Conservation (phyloP, 2,888 invertebrate genomes). For the Timandra comae region DNA sequence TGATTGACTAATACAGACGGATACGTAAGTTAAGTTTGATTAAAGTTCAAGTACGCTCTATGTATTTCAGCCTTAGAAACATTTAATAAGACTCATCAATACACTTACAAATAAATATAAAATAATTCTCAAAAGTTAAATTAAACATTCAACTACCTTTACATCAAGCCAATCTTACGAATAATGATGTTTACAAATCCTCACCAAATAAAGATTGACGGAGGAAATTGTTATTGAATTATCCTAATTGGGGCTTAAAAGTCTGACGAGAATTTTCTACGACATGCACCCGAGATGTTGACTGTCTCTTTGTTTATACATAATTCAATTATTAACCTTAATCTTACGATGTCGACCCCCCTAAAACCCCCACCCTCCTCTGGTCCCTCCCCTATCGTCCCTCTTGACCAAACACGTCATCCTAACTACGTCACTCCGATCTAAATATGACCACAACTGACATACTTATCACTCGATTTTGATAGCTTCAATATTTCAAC, state of each 20-base stretch:
- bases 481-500: slow-evolving; percentile 22
- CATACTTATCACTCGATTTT: slow-evolving; percentile 19
- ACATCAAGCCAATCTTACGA: too few species aligned
- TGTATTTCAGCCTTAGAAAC: too few species aligned
- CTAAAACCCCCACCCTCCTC: slow-evolving; percentile 15
- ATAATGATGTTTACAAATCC: too few species aligned
- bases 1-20: too few species aligned
- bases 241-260: slow-evolving; percentile 46
- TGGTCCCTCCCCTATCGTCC: too few species aligned
- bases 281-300: slow-evolving; percentile 40
- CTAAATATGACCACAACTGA: slow-evolving; percentile 27
- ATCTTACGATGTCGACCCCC: slow-evolving; percentile 28
- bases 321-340: slow-evolving; percentile 58
- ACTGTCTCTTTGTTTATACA: slow-evolving; percentile 39
- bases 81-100: too few species aligned
- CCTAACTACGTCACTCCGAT: slow-evolving; percentile 20
- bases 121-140: too few species aligned
- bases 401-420: slow-evolving; percentile 27
- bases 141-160: too few species aligned
- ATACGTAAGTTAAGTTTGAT: too few species aligned
- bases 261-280: slow-evolving; percentile 36
- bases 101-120: too few species aligned
- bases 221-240: slow-evolving; percentile 42
- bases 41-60: too few species aligned
- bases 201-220: not conserved